Evolutionary conservation across 2,888 invertebrate genomes (phyloP), one percentile per base, ranked within the genome.

Genomic region (Leucozona laternaria): DNA sequence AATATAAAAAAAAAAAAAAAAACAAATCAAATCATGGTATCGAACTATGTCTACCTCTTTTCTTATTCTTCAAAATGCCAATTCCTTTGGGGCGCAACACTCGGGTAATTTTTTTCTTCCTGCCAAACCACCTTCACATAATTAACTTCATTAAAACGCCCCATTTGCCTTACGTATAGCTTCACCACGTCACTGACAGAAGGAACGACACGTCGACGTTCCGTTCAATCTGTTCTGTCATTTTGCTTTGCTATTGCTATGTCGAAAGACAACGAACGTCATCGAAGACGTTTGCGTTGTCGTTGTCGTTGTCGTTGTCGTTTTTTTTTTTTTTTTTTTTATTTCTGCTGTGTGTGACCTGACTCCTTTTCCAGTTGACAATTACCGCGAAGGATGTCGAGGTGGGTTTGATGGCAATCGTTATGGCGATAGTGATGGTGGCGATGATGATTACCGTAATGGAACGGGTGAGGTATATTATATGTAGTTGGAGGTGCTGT

Each of bases 71-170:
- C 43, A 28, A 73, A 78, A 70, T 80, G 57, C 64, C 64, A 77
- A 68, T 62, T 77, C 77, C 81, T 70, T 45, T 68, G 48, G 85
- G 85, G 28, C 55, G 2, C 73, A 77, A n/a, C n/a, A n/a, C n/a
- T n/a, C n/a, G n/a, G 48, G 73, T 70, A 70, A 78, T 86, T 81
- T 86, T 81, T 58, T 71, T 86, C 82, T 86, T 86, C 82, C 86
- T 86, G 86, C 79, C 82, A 86, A 86, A 86, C 86, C 81, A 82
- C 86, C 86, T 82, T 86, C 86, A 86, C 86, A 86, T 86, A 82
- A 86, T 86, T 86, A 86, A 82, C 81, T 86, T 86, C 86, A 86
- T 86, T 86, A 86, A 68, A 86, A 86, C 86, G 86, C 86, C 86
- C 86, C 81, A 71, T 82, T 82, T 78, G 57, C 50, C 43, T 68